phyloP scores from a whole-genome alignment of 2,113 vertebrate genomes.

The Glareola pratincola region DNA sequence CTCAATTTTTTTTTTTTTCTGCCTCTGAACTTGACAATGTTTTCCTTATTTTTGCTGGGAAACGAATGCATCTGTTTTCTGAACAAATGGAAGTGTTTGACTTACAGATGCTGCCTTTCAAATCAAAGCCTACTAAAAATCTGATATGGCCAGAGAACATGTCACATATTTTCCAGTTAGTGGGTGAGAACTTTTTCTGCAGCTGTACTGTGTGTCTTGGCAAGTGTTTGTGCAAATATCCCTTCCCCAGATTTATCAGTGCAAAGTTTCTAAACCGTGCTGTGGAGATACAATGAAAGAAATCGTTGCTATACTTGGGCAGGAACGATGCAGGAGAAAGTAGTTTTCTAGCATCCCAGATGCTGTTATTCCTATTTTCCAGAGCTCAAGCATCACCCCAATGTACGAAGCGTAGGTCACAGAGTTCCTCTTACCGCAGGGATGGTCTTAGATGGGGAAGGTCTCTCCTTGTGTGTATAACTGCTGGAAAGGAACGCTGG shows the following conservation, averaged over 20 bases:
- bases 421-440: background rate
- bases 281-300: background rate
- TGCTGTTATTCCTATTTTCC: background rate
- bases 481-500: background rate
- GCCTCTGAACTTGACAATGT: conserved; percentile 4
- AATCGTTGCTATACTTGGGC: background rate
- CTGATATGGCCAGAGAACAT: background rate
- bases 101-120: conserved; percentile 37
- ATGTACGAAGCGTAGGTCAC: background rate
- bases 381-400: background rate
- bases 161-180: background rate
- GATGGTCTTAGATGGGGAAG: background rate
- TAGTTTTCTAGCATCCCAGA: background rate
- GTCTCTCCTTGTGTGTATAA: background rate
- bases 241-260: background rate
- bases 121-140: conserved; percentile 11
- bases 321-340: background rate
- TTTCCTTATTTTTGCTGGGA: conserved; percentile 15
- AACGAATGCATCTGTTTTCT: background rate
- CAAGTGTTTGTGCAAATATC: background rate
- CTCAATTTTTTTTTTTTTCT: background rate
- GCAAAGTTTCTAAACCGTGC: background rate
- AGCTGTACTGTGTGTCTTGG: background rate
- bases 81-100: conserved; percentile 21
- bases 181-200: background rate